Evolutionary conservation across 1,140 invertebrate species (phyloP), one percentile per base, ranked within the genome.

Genomic region (Scaptomyza hsui): DNA sequence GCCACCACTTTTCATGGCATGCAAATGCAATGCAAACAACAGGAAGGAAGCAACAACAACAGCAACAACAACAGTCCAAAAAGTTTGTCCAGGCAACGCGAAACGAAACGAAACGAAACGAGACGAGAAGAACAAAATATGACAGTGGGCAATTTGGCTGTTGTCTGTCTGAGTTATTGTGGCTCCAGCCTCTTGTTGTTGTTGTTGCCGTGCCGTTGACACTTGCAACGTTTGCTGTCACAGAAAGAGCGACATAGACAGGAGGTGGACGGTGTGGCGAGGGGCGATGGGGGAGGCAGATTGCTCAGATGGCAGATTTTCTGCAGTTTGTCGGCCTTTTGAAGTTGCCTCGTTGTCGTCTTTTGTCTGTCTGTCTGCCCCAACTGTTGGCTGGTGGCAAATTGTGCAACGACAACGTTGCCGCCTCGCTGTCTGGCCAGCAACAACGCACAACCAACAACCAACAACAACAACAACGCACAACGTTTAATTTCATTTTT

Each of bases 401-500:
- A 67, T 67, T 67, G 62, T 32, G n/a, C n/a, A n/a, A 47, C 49
- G 57, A 70, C 74, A 77, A 78, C 67, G 53, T 56, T 68, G 78
- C 53, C 77, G 78, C 78, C 78, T 64, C 53, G 44, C 53, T 76
- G 78, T 80, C 78, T 81, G 73, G 9, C 26, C 68, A 51, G 16
- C 55, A 15, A 29, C 5, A 13, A 24, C 18, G 32, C 29, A 18
- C 4, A 19, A 10, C 15, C 32, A 10, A 35, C 15, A 24, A 41
- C 18, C 5, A 26, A 56, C 51, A 48, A 65, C 45, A 64, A 52
- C 13, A 39, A 16, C 32, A 32, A 49, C 51, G 48, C 60, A 62
- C 42, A 72, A 55, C 80, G 63, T 85, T 85, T 85, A 86, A 85
- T 85, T 85, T 85, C 72, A 86, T 80, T 86, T 85, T 85, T 77